Evolutionary conservation across 2,113 vertebrate species (phyloP).

Genomic region (Lonchura striata): DNA sequence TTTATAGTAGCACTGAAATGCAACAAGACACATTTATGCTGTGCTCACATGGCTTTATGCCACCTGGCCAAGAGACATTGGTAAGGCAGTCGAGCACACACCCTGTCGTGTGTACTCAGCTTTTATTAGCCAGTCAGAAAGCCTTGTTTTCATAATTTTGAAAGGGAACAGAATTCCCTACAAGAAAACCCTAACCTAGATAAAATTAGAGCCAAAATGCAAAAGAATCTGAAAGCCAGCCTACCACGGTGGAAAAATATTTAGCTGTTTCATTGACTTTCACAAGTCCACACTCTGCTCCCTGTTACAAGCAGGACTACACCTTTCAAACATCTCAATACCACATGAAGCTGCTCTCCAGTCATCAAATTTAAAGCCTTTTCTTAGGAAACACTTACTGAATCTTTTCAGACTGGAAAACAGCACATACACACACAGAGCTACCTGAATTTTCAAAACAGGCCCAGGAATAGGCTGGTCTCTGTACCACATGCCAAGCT

Average conservation of each 20-base stretch:
- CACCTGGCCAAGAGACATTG: constrained; percentile 36
- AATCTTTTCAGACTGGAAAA: not conserved
- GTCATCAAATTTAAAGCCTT: not conserved
- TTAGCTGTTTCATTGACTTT: not conserved
- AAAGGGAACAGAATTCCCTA: not conserved
- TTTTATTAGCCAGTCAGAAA: constrained; percentile 28
- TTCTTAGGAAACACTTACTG: not conserved
- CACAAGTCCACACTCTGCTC: not conserved
- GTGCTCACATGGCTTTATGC: constrained; percentile 21
- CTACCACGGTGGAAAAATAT: not conserved
- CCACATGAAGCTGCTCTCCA: not conserved
- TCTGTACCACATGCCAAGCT: not conserved
- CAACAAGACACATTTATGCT: constrained; percentile 7
- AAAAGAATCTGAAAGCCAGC: not conserved
- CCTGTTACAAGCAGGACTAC: not conserved
- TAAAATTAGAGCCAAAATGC: not conserved
- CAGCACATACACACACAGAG: not conserved
- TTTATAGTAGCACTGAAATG: constrained; percentile 5
- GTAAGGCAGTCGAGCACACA: constrained; percentile 41
- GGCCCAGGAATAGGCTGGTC: not conserved
- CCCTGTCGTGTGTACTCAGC: constrained; percentile 35
- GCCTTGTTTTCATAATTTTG: not conserved
- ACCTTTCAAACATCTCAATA: fast-evolving
- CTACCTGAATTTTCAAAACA: not conserved
- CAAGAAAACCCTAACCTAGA: not conserved